Percentiles rank a stretch among this genome's conserved stretches.
phyloP scores from a whole-genome alignment of 2,797 vertebrate species.

The Limnodromus scolopaceus region DNA sequence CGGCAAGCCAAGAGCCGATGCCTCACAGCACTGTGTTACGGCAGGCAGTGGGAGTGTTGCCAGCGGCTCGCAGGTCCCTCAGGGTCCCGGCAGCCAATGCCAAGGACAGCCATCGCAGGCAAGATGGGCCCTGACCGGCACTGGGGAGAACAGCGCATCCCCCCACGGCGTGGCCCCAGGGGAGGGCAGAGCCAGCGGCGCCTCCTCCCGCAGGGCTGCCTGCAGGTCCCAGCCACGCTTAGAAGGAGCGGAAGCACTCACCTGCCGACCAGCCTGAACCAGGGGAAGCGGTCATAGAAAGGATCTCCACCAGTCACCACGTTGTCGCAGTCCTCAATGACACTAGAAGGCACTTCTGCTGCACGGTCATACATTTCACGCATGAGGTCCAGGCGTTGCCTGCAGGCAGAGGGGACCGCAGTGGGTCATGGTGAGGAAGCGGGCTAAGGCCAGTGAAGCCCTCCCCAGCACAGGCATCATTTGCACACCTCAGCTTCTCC shows the following conservation, averaged over 20 bases:
- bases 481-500: slow-evolving; percentile 91
- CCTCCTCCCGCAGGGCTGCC: neutral
- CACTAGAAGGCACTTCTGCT: slow-evolving; percentile 90
- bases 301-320: slow-evolving; percentile 94
- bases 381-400: slow-evolving; percentile 96
- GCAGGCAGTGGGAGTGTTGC: neutral
- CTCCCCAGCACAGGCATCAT: rapidly evolving
- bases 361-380: slow-evolving; percentile 97
- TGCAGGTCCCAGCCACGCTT: neutral
- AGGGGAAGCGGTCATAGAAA: slow-evolving; percentile 98
- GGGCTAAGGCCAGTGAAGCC: neutral
- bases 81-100: neutral
- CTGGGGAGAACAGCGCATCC: neutral
- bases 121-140: neutral
- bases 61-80: neutral
- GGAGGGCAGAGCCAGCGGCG: rapidly evolving
- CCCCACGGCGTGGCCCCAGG: rapidly evolving
- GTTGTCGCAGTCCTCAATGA: slow-evolving; percentile 90
- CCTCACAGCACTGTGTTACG: neutral
- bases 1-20: neutral
- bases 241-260: slow-evolving; percentile 77
- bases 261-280: slow-evolving; percentile 99
- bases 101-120: neutral
- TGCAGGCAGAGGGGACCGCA: slow-evolving; percentile 41
- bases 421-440: rapidly evolving